Evolutionary conservation across 2,113 vertebrate species (phyloP), one percentile per base, ranked within the genome.

Genomic region (Hemiprocne comata): DNA sequence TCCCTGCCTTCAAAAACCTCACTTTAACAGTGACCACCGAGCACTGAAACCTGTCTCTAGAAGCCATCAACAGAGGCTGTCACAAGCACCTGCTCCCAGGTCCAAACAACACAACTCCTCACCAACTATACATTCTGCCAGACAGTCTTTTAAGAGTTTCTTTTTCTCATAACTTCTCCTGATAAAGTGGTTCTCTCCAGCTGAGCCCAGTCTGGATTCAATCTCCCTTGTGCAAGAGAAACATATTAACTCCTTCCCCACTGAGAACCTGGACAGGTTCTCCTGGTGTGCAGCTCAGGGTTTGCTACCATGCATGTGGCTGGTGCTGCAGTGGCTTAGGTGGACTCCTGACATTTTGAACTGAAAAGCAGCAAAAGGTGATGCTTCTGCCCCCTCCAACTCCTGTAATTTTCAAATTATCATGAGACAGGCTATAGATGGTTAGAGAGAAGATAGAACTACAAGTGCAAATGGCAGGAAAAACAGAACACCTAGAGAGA

Each of bases 141-240:
- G 5, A 69, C 48, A 93, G 65, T 19, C 85, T 92, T 97, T 92
- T 58, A 95, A 93, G 94, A 94, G 86, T 84, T 96, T 90, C 90
- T 94, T 92, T 85, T 77, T 18, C 76, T 81, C 62, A 40, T 82
- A 90, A 86, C 88, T 76, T 71, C 83, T 89, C 54, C 83, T 76
- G 62, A 92, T 89, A 80, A 88, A 96, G 80, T 16, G 58, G 69
- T 82, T 90, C 85, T 86, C 85, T 90, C 92, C 93, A 94, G 93
- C 92, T 93, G 95, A 97, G 94, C 85, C 75, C 88, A 93, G 79
- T 11, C 87, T 54, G 92, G 16, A 82, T 95, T 87, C 90, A 93
- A 5, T 71, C 55, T 80, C 1, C 3, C 18, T 79, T 31, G 36
- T 66, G 53, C 28, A 58, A 79, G 85, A 51, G 65, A 79, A 90